Percentiles rank a stretch among this genome's conserved stretches.
These are phyloP conservation scores for Apteryx owenii DNA, from an alignment of 2,113 vertebrate genomes.

Conservation along the genomic window DNA sequence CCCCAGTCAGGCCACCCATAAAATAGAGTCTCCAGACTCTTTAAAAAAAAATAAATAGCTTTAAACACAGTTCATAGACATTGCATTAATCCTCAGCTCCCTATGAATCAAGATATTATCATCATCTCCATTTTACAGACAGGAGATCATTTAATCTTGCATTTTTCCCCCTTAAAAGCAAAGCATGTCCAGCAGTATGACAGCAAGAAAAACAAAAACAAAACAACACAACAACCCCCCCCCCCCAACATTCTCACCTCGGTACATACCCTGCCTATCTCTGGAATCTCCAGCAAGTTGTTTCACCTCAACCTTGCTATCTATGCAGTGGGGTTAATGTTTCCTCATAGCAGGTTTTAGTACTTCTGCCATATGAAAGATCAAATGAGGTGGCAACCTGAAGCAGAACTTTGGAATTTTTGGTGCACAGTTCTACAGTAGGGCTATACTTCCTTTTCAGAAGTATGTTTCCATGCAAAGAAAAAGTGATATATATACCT, in stretches of 20 bases:
- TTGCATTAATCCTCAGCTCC: neutral
- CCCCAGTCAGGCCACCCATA: neutral
- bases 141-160: neutral
- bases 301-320: neutral
- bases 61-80: neutral
- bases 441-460: neutral
- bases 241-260: neutral
- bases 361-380: neutral
- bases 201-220: neutral
- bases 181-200: neutral
- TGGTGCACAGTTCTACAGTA: neutral
- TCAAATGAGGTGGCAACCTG: neutral
- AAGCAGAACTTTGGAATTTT: neutral
- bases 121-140: neutral
- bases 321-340: neutral
- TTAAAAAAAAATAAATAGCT: neutral
- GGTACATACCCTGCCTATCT: neutral
- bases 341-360: neutral
- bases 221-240: too few species aligned
- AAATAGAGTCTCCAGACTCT: neutral
- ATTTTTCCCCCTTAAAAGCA: neutral
- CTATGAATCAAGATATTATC: neutral
- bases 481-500: neutral
- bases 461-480: neutral
- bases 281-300: neutral